Base-by-base conservation (phyloP, 92 coral and sea anemone genomes). In the Paragorgia papillata region DNA sequence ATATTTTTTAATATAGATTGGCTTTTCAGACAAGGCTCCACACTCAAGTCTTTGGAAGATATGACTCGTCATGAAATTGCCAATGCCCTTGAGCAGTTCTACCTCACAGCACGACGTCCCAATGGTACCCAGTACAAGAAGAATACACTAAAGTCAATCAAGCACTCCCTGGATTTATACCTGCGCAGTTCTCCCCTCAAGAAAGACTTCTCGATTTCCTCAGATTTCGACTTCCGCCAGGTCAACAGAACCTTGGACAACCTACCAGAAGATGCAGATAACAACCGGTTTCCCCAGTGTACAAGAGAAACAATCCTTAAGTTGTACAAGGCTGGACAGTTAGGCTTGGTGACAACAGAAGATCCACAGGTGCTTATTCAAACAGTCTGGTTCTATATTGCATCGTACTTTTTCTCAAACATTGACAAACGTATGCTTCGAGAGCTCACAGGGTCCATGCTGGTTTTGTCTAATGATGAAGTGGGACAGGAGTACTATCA, bases 81-180 rank as follows among this genome's bases (percentile, higher is more conserved):
- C 41, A 48, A n/a, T 17, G 35, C 76, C 32, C 76, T 69, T 29
- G 76, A 51, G 37, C 76, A 69, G 32, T 69, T 69, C 62, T 69
- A 69, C 44, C 43, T 49, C 40, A 49, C 76, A 4, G 76, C 76
- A 7, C 48, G 76, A 51, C 76, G 76, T 18, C 76, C 76, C 8
- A 69, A 69, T 48, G 76, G 76, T 3, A 69, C 76, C 2, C 76
- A 69, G 46, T 69, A 69, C 57, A 69, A 69, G 61, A 69, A 69
- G 17, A 69, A 69, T 32, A 69, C 76, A 18, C 21, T 69, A 29
- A 69, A 69, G 37, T 69, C 76, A 6, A 69, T 69, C 25, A 69
- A 69, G 56, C 76, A 69, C 50, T 69, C 76, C 15, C 62, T 69
- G 43, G 76, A 69, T 30, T 55, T 44, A 22, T 69, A 69, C 33